These are phyloP conservation scores for Clunio marinus DNA, from an alignment of 2,888 invertebrate genomes.

Conservation along the genomic window DNA sequence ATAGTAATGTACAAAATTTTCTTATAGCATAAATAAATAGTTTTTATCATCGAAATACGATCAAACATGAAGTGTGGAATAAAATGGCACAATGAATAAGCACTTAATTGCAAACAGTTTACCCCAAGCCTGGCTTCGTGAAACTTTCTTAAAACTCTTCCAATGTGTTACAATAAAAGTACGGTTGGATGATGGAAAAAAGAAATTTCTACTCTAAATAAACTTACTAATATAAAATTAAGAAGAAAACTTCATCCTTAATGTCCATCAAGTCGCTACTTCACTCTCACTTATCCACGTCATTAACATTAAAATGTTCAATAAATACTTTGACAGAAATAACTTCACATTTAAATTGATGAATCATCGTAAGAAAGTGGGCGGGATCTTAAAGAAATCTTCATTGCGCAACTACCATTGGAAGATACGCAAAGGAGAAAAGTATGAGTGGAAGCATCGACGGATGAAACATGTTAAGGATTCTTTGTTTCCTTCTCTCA, in stretches of 20 bases:
- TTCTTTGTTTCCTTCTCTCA: background rate
- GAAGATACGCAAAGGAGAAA: background rate
- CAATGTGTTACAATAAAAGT: background rate
- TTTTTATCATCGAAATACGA: background rate
- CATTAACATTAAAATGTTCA: background rate
- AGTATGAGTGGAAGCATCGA: background rate
- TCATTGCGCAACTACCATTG: conserved; percentile 29
- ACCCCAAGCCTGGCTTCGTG: background rate
- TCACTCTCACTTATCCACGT: background rate
- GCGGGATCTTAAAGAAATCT: background rate
- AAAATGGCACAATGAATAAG: conserved; percentile 16
- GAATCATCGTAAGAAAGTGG: conserved; percentile 11
- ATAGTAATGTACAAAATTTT: background rate
- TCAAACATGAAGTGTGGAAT: background rate
- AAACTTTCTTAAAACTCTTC: background rate
- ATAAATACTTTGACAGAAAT: background rate
- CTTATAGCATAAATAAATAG: background rate
- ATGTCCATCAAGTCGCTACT: background rate
- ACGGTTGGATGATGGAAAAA: background rate
- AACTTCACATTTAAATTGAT: background rate
- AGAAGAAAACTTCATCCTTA: no score
- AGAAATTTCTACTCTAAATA: background rate
- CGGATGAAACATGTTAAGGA: background rate
- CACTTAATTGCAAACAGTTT: conserved; percentile 26
- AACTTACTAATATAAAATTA: background rate